Base-by-base conservation (phyloP, 2,888 invertebrate species). In the Automeris io region DNA sequence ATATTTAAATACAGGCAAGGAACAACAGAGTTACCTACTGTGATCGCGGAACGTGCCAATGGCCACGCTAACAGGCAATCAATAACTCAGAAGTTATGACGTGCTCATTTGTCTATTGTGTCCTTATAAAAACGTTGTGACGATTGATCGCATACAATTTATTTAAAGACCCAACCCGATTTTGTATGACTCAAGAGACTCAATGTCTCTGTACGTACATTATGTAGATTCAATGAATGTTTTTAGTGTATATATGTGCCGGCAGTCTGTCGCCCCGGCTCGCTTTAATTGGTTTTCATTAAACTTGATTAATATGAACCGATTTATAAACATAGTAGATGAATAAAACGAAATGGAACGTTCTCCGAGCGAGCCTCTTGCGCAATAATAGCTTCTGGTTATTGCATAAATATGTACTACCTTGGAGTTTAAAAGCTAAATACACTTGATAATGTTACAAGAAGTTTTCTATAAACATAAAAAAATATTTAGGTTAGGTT, bases 201-300 rank as follows among this genome's bases (percentile, higher is more conserved):
- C 42, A 59, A 55, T 59, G 54, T 53, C 46, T 58, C 47, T 49
- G 49, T 41, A 40, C 45, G 52, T 48, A 45, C 32, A 46, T 43
- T 41, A 42, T 37, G 42, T 45, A 40, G 42, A n/a, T 45, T 47
- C 44, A 39, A 45, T 43, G 38, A 39, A 40, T 41, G 49, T 46
- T 55, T 41, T 47, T 18, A 45, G 46, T 43, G 42, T 44, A 44
- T 35, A 41, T 49, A 51, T 44, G 47, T 46, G 44, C 44, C 43
- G 42, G 54, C 47, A 40, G 41, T 41, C 47, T 45, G 47, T 46
- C 55, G 37, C 42, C 41, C 44, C 42, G 45, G 49, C 54, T 46
- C 53, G 48, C 40, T 54, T 61, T 69, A 67, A 70, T 68, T 67
- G 60, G 59, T 65, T 64, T 70, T 67, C 61, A 70, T 70, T 68